Conservation (phyloP, 2,888 invertebrate species). For the Machimus rusticus region DNA sequence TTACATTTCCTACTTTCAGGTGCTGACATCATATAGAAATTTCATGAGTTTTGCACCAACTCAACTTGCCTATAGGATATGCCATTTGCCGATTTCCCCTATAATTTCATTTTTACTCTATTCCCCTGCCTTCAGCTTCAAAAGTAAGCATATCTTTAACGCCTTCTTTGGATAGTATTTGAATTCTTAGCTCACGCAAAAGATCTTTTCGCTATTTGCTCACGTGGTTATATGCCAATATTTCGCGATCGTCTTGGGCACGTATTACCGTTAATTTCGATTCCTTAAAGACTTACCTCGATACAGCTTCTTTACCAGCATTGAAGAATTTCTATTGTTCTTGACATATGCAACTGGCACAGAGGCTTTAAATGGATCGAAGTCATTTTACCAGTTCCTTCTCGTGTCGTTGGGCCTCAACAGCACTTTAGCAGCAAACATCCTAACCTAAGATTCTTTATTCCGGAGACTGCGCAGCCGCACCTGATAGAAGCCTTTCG, state of each 20-base stretch:
- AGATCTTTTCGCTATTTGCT: not conserved
- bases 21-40: not conserved
- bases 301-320: not conserved
- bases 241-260: not conserved
- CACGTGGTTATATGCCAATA: constrained; percentile 22
- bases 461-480: not conserved
- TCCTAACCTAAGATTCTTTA: not conserved
- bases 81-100: not conserved
- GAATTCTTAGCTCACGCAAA: not conserved
- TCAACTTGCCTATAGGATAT: not conserved
- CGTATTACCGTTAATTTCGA: constrained; percentile 23
- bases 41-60: not conserved
- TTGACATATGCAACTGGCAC: constrained; percentile 37
- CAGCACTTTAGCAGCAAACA: not conserved
- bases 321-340: constrained; percentile 42
- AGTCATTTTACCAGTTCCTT: constrained; percentile 23
- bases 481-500: constrained; percentile 20
- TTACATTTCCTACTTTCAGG: not conserved
- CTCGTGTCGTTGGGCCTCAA: not conserved
- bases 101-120: not conserved
- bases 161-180: not conserved
- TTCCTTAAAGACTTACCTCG: not conserved
- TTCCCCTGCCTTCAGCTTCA: not conserved
- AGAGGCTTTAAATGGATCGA: constrained; percentile 26
- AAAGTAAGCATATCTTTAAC: not conserved